phyloP scores from a whole-genome alignment of 2,888 invertebrate genomes.

The Zonitis immaculata region DNA sequence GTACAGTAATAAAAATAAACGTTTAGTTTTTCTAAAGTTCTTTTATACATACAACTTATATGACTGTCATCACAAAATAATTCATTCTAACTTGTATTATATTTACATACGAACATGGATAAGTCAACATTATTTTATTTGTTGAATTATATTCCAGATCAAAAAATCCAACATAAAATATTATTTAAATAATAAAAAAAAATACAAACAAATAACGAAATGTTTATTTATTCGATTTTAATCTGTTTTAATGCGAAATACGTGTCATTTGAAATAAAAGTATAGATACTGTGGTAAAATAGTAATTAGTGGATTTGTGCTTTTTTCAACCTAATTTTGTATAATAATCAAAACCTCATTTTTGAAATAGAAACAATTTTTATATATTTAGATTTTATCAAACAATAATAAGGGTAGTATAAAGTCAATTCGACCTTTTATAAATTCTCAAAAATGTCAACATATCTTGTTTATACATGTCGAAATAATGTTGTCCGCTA shows the following conservation, averaged over 20 bases:
- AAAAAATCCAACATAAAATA: too few species aligned
- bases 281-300: neutral
- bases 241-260: neutral
- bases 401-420: too few species aligned
- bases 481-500: neutral
- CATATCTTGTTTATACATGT: conserved; percentile 3
- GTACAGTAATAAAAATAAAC: conserved; percentile 11
- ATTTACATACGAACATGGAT: neutral
- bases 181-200: too few species aligned
- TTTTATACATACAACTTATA: too few species aligned
- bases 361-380: too few species aligned
- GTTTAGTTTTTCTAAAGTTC: conserved; percentile 1
- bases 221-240: neutral
- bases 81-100: neutral
- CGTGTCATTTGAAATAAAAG: neutral
- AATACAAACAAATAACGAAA: too few species aligned
- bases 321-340: too few species aligned
- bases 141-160: too few species aligned
- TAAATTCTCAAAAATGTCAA: conserved; percentile 1
- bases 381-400: too few species aligned
- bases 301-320: neutral
- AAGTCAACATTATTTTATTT: neutral
- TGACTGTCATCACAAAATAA: conserved; percentile 2
- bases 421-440: conserved; percentile 4
- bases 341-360: too few species aligned